phyloP scores from a whole-genome alignment of 2,888 invertebrate genomes.

The Punctoribates punctum region DNA sequence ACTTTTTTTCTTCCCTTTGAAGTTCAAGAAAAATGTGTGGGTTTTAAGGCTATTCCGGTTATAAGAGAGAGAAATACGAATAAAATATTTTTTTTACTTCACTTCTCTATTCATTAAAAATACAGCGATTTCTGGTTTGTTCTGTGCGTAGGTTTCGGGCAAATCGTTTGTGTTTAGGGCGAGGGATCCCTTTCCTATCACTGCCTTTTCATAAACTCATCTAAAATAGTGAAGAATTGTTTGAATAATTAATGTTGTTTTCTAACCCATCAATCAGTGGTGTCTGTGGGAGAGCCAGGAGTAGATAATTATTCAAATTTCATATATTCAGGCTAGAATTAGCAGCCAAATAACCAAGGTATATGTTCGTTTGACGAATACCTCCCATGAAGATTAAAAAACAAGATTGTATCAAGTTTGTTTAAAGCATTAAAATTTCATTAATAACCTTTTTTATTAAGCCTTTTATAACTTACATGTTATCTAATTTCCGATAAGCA shows the following conservation, averaged over 20 bases:
- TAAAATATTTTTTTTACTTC: background rate
- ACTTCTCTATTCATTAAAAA: background rate
- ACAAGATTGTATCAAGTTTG: too few relatives aligned
- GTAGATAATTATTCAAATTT: too few relatives aligned
- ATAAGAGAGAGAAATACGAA: background rate
- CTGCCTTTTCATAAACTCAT: background rate
- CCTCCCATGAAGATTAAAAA: too few relatives aligned
- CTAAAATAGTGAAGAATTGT: background rate
- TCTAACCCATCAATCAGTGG: background rate
- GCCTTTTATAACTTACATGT: too few relatives aligned
- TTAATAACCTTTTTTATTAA: too few relatives aligned
- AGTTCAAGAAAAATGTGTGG: background rate
- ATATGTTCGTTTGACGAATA: too few relatives aligned
- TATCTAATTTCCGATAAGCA: too few relatives aligned
- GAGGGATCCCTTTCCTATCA: background rate
- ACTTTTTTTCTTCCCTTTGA: background rate
- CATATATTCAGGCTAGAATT: too few relatives aligned
- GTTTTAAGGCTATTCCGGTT: background rate
- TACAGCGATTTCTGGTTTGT: background rate
- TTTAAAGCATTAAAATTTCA: too few relatives aligned
- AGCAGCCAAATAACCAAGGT: too few relatives aligned
- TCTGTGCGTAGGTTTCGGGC: background rate
- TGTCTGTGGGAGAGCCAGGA: too few relatives aligned
- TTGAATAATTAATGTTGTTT: slow-evolving; percentile 6
- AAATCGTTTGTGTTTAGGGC: background rate